These are phyloP conservation scores for Eupithecia abbreviata DNA, from an alignment of 2,888 invertebrate species.

Conservation along the genomic window DNA sequence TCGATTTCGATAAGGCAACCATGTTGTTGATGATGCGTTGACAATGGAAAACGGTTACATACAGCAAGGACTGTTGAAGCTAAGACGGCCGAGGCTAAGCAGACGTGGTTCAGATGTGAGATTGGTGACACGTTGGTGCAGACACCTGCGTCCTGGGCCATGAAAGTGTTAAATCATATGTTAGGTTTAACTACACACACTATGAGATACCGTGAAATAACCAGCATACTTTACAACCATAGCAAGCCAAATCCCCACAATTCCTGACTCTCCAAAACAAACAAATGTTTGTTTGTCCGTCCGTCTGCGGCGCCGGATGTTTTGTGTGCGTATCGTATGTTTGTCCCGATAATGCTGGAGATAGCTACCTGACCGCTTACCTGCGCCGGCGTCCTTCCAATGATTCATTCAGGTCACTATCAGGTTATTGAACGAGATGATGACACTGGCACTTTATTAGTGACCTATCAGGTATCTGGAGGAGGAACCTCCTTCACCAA, in stretches of 20 bases:
- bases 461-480: not conserved
- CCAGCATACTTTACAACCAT: conserved; percentile 1
- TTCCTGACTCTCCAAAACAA: conserved; percentile 1
- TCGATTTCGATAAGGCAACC: not conserved
- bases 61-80: not conserved
- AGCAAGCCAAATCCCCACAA: conserved; percentile 4
- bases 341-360: conserved; percentile 38
- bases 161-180: too few species aligned
- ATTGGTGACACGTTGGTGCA: too few species aligned
- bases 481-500: not conserved
- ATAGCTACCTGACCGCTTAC: conserved; percentile 40
- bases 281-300: conserved; percentile 30
- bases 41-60: not conserved
- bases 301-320: conserved; percentile 43
- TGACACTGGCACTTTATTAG: not conserved
- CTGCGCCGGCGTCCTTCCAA: conserved; percentile 22
- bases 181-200: too few species aligned
- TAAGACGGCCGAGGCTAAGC: not conserved
- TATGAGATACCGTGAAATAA: not conserved
- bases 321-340: conserved; percentile 42
- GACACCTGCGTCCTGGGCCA: too few species aligned
- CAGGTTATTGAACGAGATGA: conserved; percentile 3
- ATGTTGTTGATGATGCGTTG: not conserved
- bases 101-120: too few species aligned
- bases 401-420: not conserved